Evolutionary conservation across 1,140 invertebrate species (phyloP).

Genomic region (Drosophila leontia): DNA sequence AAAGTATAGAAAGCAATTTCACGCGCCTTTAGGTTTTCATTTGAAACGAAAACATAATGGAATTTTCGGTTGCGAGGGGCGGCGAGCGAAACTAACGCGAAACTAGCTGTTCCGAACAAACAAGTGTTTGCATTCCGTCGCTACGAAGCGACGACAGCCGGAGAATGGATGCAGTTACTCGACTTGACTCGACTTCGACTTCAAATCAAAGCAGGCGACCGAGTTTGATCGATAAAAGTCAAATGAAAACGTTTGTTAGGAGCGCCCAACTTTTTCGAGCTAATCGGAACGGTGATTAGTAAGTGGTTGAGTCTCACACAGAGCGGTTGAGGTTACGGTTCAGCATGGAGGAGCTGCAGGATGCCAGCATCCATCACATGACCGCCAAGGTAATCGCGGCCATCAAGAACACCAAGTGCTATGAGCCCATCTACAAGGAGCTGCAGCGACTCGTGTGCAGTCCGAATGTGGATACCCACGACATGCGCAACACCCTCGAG

Average conservation of each 20-base stretch:
- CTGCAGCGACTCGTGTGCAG: conserved; percentile 88
- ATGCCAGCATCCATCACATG: conserved; percentile 87
- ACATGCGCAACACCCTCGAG: conserved; percentile 91
- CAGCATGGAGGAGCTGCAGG: conserved; percentile 86
- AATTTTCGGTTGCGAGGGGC: conserved; percentile 54
- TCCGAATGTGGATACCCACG: conserved; percentile 89
- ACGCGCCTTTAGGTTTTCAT: conserved; percentile 49
- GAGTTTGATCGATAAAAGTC: conserved; percentile 64
- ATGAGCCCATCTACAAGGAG: conserved; percentile 88
- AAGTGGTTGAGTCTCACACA: conserved; percentile 4
- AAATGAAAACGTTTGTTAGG: conserved; percentile 22
- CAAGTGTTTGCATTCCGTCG: conserved; percentile 80
- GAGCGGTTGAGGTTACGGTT: conserved; percentile 3
- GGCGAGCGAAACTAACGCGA: conserved; percentile 13
- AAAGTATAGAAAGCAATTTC: conserved; percentile 53
- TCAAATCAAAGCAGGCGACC: conserved; percentile 57
- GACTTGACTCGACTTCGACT: conserved; percentile 17
- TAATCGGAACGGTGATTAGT: conserved; percentile 34
- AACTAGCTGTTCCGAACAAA: conserved; percentile 33
- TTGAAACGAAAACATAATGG: conserved; percentile 53
- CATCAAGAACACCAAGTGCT: conserved; percentile 88
- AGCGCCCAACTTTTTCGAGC: conserved; percentile 26
- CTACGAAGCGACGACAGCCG: conserved; percentile 64
- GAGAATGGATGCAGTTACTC: conserved; percentile 15
- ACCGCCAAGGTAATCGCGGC: conserved; percentile 88